A percentile compares a stretch with the other conserved stretches of the same genome.
Conservation (phyloP, 2,113 vertebrate genomes). For the Odobenus rosmarus region DNA sequence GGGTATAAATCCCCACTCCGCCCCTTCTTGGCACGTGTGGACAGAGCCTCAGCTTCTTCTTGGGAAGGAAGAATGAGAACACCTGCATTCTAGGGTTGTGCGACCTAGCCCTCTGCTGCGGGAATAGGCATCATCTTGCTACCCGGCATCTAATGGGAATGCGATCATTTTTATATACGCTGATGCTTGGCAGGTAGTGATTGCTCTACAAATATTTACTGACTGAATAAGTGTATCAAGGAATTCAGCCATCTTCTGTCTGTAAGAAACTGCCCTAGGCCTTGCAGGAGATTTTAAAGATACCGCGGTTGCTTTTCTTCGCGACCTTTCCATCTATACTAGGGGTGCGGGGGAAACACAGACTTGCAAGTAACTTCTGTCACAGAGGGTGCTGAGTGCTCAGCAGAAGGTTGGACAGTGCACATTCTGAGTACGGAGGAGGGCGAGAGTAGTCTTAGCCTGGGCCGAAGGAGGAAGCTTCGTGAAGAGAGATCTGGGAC, state of each 20-base stretch:
- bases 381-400: not conserved
- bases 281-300: not conserved
- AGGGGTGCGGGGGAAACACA: not conserved
- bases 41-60: not conserved
- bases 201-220: not conserved
- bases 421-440: not conserved
- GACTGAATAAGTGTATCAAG: not conserved
- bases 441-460: not conserved
- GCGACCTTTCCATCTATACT: not conserved
- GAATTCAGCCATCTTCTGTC: not conserved
- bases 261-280: not conserved
- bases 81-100: fast-evolving
- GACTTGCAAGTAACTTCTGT: not conserved
- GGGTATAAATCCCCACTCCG: not conserved
- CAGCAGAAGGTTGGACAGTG: not conserved
- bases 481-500: not conserved
- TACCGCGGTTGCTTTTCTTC: not conserved
- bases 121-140: not conserved
- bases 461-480: not conserved
- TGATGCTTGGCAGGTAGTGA: not conserved
- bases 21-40: fast-evolving
- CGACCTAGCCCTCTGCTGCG: not conserved
- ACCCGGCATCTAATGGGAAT: not conserved
- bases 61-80: not conserved
- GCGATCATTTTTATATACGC: not conserved